These are phyloP conservation scores for Lordiphosa collinella DNA, from an alignment of 1,140 invertebrate genomes.

Conservation along the genomic window DNA sequence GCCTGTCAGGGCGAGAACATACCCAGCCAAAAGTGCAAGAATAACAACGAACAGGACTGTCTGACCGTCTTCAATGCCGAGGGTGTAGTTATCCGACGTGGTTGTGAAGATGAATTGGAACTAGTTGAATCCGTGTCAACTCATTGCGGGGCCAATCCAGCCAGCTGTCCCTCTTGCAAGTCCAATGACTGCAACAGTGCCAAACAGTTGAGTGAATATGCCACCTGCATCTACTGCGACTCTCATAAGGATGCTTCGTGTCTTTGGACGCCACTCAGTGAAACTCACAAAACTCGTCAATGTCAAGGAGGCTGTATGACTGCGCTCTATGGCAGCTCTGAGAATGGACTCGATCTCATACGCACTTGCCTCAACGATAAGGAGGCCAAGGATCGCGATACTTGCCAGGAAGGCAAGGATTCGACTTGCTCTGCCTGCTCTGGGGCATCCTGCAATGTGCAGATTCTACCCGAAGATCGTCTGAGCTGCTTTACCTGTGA, in stretches of 20 bases:
- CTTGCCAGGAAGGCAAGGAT: slow-evolving; percentile 35
- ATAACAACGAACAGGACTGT: slow-evolving; percentile 73
- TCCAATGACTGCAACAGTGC: slow-evolving; percentile 71
- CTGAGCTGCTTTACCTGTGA: slow-evolving; percentile 59
- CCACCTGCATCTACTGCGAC: slow-evolving; percentile 67
- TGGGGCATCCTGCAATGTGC: slow-evolving; percentile 46
- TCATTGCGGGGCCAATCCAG: slow-evolving; percentile 34
- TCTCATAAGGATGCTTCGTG: slow-evolving; percentile 48
- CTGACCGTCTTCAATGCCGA: slow-evolving; percentile 53
- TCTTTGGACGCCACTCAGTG: slow-evolving; percentile 33
- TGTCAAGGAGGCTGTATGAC: slow-evolving; percentile 71
- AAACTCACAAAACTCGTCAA: slow-evolving; percentile 38
- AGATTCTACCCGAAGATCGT: slow-evolving; percentile 43
- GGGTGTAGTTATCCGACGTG: slow-evolving; percentile 43
- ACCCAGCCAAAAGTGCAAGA: slow-evolving; percentile 18
- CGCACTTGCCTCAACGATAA: slow-evolving; percentile 71
- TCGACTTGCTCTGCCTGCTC: slow-evolving; percentile 44
- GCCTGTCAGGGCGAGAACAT: slow-evolving; percentile 23
- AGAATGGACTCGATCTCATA: slow-evolving; percentile 50
- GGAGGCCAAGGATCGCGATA: slow-evolving; percentile 41
- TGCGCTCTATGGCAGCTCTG: slow-evolving; percentile 53
- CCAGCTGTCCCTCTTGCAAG: slow-evolving; percentile 62
- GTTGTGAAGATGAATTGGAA: slow-evolving; percentile 55
- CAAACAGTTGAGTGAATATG: slow-evolving; percentile 27
- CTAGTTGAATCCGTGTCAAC: slow-evolving; percentile 3